phyloP scores from a whole-genome alignment of 2,888 invertebrate genomes.

The Drosophila mayaguana region DNA sequence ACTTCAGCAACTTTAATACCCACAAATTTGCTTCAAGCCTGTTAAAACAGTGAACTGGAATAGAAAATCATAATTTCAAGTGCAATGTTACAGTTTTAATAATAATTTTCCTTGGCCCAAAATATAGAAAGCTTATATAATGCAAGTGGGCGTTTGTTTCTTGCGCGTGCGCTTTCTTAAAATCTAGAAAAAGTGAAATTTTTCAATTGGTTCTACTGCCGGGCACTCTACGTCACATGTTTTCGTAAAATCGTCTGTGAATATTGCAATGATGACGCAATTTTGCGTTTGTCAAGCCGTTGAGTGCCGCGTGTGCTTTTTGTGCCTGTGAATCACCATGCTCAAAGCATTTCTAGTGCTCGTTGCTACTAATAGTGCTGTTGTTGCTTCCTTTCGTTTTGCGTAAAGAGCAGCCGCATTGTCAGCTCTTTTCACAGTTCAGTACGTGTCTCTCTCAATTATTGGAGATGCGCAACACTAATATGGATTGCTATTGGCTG shows the following conservation, averaged over 20 bases:
- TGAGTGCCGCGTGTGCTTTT: slow-evolving; percentile 73
- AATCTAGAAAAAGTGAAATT: slow-evolving; percentile 69
- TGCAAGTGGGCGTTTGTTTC: slow-evolving; percentile 67
- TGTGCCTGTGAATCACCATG: slow-evolving; percentile 62
- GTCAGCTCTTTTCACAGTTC: slow-evolving; percentile 21
- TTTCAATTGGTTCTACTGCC: slow-evolving; percentile 30
- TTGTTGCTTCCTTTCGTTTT: slow-evolving; percentile 28
- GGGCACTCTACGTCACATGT: slow-evolving; percentile 53
- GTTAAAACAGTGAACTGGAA: slow-evolving; percentile 1
- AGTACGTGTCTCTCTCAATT: slow-evolving; percentile 11
- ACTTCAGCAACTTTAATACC: slow-evolving; percentile 21
- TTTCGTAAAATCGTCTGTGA: slow-evolving; percentile 25
- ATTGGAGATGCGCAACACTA: slow-evolving; percentile 12
- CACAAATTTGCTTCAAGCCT: slow-evolving; percentile 9
- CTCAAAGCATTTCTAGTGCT: slow-evolving; percentile 3
- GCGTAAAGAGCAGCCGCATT: slow-evolving; percentile 36
- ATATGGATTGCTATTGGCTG: slow-evolving; percentile 4
- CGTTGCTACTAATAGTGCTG: slow-evolving; percentile 3
- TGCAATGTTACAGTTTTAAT: slow-evolving; percentile 34
- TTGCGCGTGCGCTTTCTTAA: slow-evolving; percentile 66
- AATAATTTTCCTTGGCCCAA: slow-evolving; percentile 42
- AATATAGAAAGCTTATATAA: slow-evolving; percentile 63
- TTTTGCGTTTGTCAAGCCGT: slow-evolving; percentile 27
- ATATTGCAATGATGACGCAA: slow-evolving; percentile 70
- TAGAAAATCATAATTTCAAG: background rate